A percentile compares a stretch with the other conserved stretches of the same genome.
These are phyloP conservation scores for Noturus placidus DNA, from an alignment of 2,113 vertebrate genomes.

Conservation along the genomic window DNA sequence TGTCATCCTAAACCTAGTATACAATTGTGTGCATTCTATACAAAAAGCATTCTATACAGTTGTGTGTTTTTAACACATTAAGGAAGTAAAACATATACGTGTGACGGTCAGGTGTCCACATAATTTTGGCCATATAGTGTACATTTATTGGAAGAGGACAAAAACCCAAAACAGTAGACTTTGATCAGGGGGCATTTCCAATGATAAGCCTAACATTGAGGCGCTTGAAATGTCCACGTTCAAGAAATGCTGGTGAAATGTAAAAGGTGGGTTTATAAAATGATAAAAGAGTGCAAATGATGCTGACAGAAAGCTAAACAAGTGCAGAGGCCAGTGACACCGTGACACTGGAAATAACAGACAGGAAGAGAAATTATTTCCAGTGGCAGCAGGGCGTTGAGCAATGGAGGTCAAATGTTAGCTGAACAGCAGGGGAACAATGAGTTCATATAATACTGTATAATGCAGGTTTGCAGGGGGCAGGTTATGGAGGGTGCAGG, in stretches of 20 bases:
- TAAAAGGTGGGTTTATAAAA: neutral
- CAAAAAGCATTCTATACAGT: neutral
- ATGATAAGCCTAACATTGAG: neutral
- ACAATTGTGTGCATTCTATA: neutral
- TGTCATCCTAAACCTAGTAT: neutral
- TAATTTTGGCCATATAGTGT: too few species aligned
- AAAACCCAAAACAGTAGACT: neutral
- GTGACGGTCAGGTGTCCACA: too few species aligned
- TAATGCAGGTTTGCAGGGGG: neutral
- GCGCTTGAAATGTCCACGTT: neutral
- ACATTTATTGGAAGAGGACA: too few species aligned
- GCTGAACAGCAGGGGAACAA: slow-evolving; percentile 9
- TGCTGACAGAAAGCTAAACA: slow-evolving; percentile 38
- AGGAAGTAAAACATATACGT: too few species aligned
- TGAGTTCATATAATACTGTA: neutral
- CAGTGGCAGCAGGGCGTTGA: neutral
- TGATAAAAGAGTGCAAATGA: slow-evolving; percentile 26
- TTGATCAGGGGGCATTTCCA: neutral
- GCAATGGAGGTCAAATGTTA: neutral
- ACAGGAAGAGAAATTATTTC: neutral
- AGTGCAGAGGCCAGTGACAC: slow-evolving; percentile 2
- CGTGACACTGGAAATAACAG: slow-evolving; percentile 12
- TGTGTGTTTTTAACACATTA: neutral
- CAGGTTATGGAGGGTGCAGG: neutral
- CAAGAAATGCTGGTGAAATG: neutral